These are phyloP conservation scores for human DNA, from an alignment of 2,113 vertebrate species.

Conservation along the genomic window GRCh38 chr11:102643501-102644000, in stretches of 20 bases:
- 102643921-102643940: neutral
- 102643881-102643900: neutral
- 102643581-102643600: neutral
- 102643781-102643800: neutral
- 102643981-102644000: slow-evolving; percentile 65
- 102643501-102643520: neutral
- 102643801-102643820: neutral
- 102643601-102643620: neutral
- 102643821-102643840: neutral
- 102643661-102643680: neutral
- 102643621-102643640: neutral
- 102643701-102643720: neutral
- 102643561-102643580: neutral
- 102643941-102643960: neutral
- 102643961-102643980: slow-evolving; percentile 31
- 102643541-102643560: neutral
- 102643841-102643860: neutral
- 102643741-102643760: neutral
- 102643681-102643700: neutral
- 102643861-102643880: neutral
- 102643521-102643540: neutral
- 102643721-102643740: neutral
- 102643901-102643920: neutral
- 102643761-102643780: neutral
- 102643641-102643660: neutral